phyloP scores from a whole-genome alignment of 2,797 vertebrate genomes.

The Cossypha caffra region DNA sequence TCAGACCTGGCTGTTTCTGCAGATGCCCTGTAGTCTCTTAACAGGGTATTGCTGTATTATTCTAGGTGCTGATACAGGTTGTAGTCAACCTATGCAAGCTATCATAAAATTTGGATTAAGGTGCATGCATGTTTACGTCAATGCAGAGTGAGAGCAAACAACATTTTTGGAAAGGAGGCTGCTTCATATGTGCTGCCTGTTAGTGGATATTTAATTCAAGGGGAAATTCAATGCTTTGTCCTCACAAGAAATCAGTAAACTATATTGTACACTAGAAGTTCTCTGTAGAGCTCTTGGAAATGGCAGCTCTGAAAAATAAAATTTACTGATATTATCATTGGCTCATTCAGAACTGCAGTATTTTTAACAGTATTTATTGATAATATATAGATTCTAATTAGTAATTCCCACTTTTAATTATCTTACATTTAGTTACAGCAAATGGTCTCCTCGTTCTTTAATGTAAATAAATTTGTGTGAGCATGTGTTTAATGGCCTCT shows the following conservation, averaged over 20 bases:
- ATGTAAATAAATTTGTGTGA: slow-evolving; percentile 30
- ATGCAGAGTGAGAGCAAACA: neutral
- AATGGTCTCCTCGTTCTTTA: neutral
- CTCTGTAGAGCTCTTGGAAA: neutral
- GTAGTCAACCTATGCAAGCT: neutral
- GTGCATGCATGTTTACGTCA: neutral
- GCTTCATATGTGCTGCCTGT: neutral
- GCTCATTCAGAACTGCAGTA: neutral
- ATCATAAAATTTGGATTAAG: neutral
- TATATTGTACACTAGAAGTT: neutral
- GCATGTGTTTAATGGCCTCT: slow-evolving; percentile 23
- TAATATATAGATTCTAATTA: neutral
- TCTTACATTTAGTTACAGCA: slow-evolving; percentile 1
- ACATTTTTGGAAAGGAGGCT: neutral
- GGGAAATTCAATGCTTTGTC: neutral
- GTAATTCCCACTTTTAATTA: slow-evolving; percentile 11
- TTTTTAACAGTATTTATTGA: neutral
- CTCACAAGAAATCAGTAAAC: neutral
- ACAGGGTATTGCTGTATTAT: neutral
- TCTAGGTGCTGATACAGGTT: neutral
- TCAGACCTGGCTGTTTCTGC: neutral
- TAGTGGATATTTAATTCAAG: neutral
- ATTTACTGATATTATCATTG: neutral
- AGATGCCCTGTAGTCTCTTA: neutral
- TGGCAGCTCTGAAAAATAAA: neutral